Evolutionary conservation across 2,888 invertebrate species (phyloP).

Genomic region (Zhuqinia jingwanae): DNA sequence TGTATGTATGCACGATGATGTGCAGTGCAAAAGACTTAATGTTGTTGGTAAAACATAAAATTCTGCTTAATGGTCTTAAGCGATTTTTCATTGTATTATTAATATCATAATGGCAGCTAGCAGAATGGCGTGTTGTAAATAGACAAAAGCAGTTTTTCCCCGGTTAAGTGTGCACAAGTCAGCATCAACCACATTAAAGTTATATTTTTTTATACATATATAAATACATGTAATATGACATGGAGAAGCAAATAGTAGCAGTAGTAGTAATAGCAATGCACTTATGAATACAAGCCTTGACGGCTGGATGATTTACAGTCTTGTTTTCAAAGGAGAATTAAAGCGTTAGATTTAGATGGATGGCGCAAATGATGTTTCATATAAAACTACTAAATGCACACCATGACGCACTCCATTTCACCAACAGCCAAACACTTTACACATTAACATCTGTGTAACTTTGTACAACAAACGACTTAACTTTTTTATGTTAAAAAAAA

Average conservation of each 20-base stretch:
- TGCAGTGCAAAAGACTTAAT: slow-evolving; percentile 47
- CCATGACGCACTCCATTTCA: slow-evolving; percentile 24
- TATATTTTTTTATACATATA: slow-evolving; percentile 33
- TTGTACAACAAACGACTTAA: slow-evolving; percentile 36
- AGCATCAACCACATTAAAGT: slow-evolving; percentile 5
- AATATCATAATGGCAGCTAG: slow-evolving; percentile 58
- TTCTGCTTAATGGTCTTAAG: slow-evolving; percentile 64
- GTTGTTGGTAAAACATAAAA: slow-evolving; percentile 51
- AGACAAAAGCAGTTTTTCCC: slow-evolving; percentile 38
- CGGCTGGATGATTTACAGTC: slow-evolving; percentile 78
- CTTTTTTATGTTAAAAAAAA: slow-evolving; percentile 34
- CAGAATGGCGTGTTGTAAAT: slow-evolving; percentile 35
- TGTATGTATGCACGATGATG: too few relatives aligned
- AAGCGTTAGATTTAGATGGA: slow-evolving; percentile 63
- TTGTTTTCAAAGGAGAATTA: slow-evolving; percentile 78
- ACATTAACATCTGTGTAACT: slow-evolving; percentile 57
- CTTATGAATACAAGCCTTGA: slow-evolving; percentile 70
- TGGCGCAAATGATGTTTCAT: slow-evolving; percentile 46
- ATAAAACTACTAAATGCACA: slow-evolving; percentile 37
- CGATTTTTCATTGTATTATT: slow-evolving; percentile 66
- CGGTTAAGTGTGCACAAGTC: slow-evolving; percentile 1
- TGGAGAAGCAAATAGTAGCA: neutral
- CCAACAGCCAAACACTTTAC: slow-evolving; percentile 26
- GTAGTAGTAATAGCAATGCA: neutral
- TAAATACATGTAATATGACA: neutral